Conservation (phyloP, 2,113 vertebrate genomes). For the Lophius piscatorius region DNA sequence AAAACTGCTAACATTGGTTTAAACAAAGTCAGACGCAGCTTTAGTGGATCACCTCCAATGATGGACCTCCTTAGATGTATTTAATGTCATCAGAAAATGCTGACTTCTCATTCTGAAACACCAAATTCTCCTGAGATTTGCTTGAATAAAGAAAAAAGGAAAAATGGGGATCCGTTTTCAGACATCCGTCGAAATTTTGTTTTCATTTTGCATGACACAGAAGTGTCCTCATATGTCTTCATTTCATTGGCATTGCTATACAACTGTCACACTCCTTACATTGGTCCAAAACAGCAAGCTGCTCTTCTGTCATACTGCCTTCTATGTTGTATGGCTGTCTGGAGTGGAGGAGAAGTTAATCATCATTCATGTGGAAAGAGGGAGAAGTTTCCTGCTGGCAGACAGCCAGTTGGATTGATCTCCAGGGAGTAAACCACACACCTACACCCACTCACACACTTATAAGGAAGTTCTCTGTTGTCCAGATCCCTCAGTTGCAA, state of each 20-base stretch:
- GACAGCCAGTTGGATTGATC: slow-evolving; percentile 44
- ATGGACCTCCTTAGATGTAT: slow-evolving; percentile 13
- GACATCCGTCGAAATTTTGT: neutral
- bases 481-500: slow-evolving; percentile 44
- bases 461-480: slow-evolving; percentile 54
- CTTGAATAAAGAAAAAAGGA: neutral
- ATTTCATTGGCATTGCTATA: slow-evolving; percentile 1
- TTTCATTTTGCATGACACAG: neutral
- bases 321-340: neutral
- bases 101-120: slow-evolving; percentile 4
- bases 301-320: neutral
- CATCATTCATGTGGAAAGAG: slow-evolving; percentile 50
- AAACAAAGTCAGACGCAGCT: slow-evolving; percentile 26
- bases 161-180: neutral
- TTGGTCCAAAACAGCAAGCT: slow-evolving; percentile 3
- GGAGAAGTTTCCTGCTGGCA: slow-evolving; percentile 54
- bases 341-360: slow-evolving; percentile 37
- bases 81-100: neutral
- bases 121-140: neutral
- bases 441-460: slow-evolving; percentile 18
- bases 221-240: neutral
- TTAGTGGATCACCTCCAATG: slow-evolving; percentile 7
- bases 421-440: slow-evolving; percentile 29
- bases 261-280: too few species aligned
- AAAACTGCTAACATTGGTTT: slow-evolving; percentile 18